These are phyloP conservation scores for Zaprionus obscuricornis DNA, from an alignment of 2,888 invertebrate species.

Conservation along the genomic window DNA sequence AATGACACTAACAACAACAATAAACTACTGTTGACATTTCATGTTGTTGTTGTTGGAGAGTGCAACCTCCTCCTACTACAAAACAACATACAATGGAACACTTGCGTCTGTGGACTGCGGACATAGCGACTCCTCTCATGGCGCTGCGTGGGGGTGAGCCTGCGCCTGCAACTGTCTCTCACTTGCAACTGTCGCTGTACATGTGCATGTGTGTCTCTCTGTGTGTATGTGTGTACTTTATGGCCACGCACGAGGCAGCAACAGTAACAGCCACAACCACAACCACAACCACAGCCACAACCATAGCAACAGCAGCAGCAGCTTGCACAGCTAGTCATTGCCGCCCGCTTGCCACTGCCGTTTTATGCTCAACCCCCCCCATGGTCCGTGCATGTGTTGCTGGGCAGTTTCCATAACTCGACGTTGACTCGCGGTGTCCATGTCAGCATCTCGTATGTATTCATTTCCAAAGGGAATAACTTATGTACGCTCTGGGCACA, in stretches of 20 bases:
- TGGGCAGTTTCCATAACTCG: slow-evolving; percentile 60
- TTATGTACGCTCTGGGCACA: slow-evolving; percentile 83
- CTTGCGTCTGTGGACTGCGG: slow-evolving; percentile 57
- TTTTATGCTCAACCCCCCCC: slow-evolving; percentile 20
- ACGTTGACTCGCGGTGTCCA: slow-evolving; percentile 51
- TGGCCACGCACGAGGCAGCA: slow-evolving; percentile 65
- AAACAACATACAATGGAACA: slow-evolving; percentile 67
- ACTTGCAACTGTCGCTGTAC: too few relatives aligned
- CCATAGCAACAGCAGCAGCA: not conserved
- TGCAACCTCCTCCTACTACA: slow-evolving; percentile 50
- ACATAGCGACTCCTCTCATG: slow-evolving; percentile 58
- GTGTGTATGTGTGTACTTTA: slow-evolving; percentile 60
- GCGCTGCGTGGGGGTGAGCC: slow-evolving; percentile 74
- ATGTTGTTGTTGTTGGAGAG: slow-evolving; percentile 44
- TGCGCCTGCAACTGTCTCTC: slow-evolving; percentile 29
- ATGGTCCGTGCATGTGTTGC: not conserved
- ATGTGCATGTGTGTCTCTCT: slow-evolving; percentile 22
- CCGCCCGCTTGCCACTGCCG: not conserved
- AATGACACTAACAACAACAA: slow-evolving; percentile 78
- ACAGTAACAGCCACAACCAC: slow-evolving; percentile 26
- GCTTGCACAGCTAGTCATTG: not conserved
- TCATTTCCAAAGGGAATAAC: slow-evolving; percentile 83
- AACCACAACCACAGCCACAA: slow-evolving; percentile 20
- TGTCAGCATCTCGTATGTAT: slow-evolving; percentile 66
- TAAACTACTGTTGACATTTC: slow-evolving; percentile 77